phyloP scores from a whole-genome alignment of 2,888 invertebrate genomes.

The Atherix ibis region DNA sequence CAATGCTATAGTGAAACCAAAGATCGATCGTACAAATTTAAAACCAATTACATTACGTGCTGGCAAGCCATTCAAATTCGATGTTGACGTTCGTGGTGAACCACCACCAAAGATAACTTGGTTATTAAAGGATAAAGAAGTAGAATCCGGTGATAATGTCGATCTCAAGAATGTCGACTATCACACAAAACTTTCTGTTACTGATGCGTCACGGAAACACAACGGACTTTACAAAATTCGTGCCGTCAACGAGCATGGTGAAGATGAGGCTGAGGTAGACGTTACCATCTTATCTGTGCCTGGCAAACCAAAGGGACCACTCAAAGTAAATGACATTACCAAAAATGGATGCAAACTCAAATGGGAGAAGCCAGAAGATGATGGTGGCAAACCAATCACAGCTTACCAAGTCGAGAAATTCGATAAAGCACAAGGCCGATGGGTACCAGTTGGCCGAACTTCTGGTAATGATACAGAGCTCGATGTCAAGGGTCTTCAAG shows the following conservation, averaged over 20 bases:
- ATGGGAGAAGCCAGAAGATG: constrained; percentile 90
- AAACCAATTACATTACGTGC: constrained; percentile 79
- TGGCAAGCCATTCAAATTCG: constrained; percentile 82
- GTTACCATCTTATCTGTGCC: constrained; percentile 76
- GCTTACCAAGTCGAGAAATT: constrained; percentile 88
- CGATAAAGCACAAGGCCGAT: constrained; percentile 79
- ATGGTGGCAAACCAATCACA: constrained; percentile 86
- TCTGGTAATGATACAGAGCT: constrained; percentile 65
- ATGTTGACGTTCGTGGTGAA: constrained; percentile 88
- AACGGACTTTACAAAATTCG: constrained; percentile 81
- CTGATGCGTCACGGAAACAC: constrained; percentile 63
- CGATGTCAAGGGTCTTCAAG: constrained; percentile 77
- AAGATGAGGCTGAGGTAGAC: constrained; percentile 86
- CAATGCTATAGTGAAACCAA: constrained; percentile 67
- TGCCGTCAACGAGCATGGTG: constrained; percentile 81
- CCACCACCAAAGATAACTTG: constrained; percentile 88
- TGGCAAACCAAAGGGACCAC: constrained; percentile 72
- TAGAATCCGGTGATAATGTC: constrained; percentile 51
- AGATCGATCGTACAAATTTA: constrained; percentile 89
- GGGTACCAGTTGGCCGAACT: constrained; percentile 85
- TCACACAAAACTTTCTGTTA: constrained; percentile 73
- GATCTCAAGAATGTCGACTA: constrained; percentile 77
- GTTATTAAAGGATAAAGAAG: constrained; percentile 66
- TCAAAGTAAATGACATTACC: constrained; percentile 75
- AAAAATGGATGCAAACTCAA: constrained; percentile 79